Conservation (phyloP, 2,797 vertebrate genomes). For the Chaetodon trifasciatus region DNA sequence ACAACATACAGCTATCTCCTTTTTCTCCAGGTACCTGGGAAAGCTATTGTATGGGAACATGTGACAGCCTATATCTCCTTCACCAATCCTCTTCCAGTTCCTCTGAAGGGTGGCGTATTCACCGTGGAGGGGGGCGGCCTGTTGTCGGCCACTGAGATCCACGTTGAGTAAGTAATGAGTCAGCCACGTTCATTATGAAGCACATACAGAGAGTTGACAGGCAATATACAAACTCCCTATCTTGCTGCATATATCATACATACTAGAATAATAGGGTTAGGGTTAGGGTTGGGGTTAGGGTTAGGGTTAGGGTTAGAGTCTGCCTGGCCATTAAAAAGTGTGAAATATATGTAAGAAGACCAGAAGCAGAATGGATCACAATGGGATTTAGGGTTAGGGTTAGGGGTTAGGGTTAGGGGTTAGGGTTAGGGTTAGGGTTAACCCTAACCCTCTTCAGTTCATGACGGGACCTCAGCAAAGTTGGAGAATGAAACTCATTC, state of each 20-base stretch:
- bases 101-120: slow-evolving; percentile 82
- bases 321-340: too few species aligned
- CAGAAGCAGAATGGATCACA: not conserved
- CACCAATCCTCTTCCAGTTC: slow-evolving; percentile 84
- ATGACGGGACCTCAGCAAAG: not conserved
- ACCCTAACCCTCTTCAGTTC: not conserved
- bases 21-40: slow-evolving; percentile 77
- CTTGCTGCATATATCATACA: not conserved
- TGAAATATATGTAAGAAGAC: not conserved
- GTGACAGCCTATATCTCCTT: slow-evolving; percentile 79
- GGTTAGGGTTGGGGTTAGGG: too few species aligned
- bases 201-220: not conserved
- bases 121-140: slow-evolving; percentile 86
- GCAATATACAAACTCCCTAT: not conserved
- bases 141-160: slow-evolving; percentile 72
- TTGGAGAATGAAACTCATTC: too few species aligned
- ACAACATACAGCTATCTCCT: not conserved
- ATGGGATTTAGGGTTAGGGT: too few species aligned
- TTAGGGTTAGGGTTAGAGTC: too few species aligned
- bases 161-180: slow-evolving; percentile 76
- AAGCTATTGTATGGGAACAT: slow-evolving; percentile 52
- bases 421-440: too few species aligned
- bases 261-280: not conserved
- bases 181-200: not conserved
- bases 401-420: too few species aligned